These are phyloP conservation scores for Synergus umbraculus DNA, from an alignment of 2,888 invertebrate genomes.

Conservation along the genomic window DNA sequence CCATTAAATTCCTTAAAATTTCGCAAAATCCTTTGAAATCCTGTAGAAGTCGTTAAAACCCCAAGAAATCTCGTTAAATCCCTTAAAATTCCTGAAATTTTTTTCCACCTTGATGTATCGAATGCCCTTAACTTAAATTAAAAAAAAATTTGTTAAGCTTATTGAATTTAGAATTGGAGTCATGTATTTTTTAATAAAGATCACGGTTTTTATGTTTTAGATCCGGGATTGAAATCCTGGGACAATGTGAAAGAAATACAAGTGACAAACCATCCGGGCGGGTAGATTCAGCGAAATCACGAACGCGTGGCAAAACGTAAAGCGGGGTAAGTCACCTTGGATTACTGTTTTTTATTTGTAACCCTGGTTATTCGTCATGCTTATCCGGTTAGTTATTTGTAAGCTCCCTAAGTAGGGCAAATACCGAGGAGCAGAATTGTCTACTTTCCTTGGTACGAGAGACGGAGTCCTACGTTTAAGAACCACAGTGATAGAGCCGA, in stretches of 20 bases:
- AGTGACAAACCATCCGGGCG: conserved; percentile 59
- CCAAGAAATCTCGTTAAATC: no score
- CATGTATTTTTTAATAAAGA: not conserved
- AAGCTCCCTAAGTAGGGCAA: not conserved
- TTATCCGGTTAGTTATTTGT: not conserved
- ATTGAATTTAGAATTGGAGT: no score
- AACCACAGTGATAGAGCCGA: not conserved
- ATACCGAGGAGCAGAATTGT: not conserved
- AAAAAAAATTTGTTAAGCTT: no score
- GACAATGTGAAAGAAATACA: conserved; percentile 66
- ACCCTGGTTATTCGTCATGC: not conserved
- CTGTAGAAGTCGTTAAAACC: no score
- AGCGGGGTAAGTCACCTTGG: conserved; percentile 70
- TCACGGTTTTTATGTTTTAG: conserved; percentile 55
- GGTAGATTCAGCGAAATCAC: conserved; percentile 72
- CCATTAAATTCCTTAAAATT: no score
- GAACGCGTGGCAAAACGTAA: conserved; percentile 75
- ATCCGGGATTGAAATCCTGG: conserved; percentile 53
- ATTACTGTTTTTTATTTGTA: not conserved
- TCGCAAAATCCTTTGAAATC: no score
- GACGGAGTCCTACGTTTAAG: conserved; percentile 12
- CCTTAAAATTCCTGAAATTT: no score
- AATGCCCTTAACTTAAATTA: no score
- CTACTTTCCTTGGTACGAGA: not conserved
- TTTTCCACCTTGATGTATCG: no score